Evolutionary conservation across 2,888 invertebrate genomes (phyloP).

Genomic region (Prenolepis imparis): DNA sequence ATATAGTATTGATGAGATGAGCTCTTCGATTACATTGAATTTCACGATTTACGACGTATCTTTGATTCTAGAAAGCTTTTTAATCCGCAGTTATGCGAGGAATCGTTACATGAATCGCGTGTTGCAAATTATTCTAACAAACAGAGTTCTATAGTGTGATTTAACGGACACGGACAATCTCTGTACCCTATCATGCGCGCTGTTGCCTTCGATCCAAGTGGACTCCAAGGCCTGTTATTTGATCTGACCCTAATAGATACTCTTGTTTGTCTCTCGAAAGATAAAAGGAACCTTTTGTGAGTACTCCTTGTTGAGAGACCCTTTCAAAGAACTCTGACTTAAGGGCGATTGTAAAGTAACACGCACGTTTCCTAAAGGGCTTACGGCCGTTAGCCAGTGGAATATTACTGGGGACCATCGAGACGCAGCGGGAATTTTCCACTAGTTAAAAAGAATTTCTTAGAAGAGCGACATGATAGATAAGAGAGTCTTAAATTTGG

Average conservation of each 20-base stretch:
- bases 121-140: slow-evolving; percentile 40
- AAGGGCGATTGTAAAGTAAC: slow-evolving; percentile 60
- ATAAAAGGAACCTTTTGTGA: slow-evolving; percentile 63
- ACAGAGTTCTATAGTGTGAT: slow-evolving; percentile 32
- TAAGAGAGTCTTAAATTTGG: not conserved
- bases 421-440: slow-evolving; percentile 36
- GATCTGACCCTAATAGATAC: slow-evolving; percentile 69
- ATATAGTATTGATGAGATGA: not conserved
- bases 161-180: slow-evolving; percentile 54
- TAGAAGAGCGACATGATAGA: slow-evolving; percentile 20
- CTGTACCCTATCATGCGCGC: slow-evolving; percentile 51
- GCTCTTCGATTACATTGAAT: not conserved
- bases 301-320: slow-evolving; percentile 49
- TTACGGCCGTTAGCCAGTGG: slow-evolving; percentile 51
- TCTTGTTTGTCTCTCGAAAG: slow-evolving; percentile 62
- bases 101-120: slow-evolving; percentile 39
- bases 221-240: slow-evolving; percentile 63
- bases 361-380: slow-evolving; percentile 58
- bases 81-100: slow-evolving; percentile 1
- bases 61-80: not conserved
- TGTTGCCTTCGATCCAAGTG: slow-evolving; percentile 64
- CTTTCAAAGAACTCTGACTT: slow-evolving; percentile 44
- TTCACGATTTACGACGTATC: not conserved
- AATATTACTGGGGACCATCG: slow-evolving; percentile 63
- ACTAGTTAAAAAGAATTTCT: not conserved